Percentiles rank a stretch among this genome's conserved stretches.
These are phyloP conservation scores for Ptilonorhynchus violaceus DNA, from an alignment of 2,113 vertebrate species.

Conservation along the genomic window DNA sequence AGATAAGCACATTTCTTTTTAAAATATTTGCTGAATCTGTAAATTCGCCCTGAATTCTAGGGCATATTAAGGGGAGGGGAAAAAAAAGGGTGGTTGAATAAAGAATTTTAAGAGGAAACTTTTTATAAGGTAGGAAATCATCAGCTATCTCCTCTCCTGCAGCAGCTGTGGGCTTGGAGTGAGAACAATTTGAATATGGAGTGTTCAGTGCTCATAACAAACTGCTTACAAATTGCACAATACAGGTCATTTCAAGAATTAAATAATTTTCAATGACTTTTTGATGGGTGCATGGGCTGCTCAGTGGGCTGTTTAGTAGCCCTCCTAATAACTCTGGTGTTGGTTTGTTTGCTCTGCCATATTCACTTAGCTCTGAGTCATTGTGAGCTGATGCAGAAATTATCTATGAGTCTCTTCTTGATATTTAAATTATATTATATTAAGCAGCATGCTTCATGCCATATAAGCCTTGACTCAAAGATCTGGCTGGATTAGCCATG, in stretches of 20 bases:
- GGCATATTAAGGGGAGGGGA: background rate
- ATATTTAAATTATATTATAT: background rate
- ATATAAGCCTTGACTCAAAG: background rate
- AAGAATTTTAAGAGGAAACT: background rate
- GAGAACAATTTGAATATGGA: background rate
- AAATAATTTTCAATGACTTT: background rate
- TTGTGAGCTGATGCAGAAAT: background rate
- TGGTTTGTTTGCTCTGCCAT: background rate
- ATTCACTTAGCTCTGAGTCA: background rate
- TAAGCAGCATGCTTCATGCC: background rate
- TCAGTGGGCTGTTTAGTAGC: background rate
- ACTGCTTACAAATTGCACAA: background rate
- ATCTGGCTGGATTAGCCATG: background rate
- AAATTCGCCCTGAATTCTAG: background rate
- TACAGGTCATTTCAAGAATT: background rate
- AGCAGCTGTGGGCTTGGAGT: background rate
- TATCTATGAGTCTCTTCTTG: background rate
- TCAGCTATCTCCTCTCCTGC: background rate
- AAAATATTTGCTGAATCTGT: background rate
- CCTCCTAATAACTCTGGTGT: background rate
- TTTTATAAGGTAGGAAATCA: background rate
- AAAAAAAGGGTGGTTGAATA: background rate
- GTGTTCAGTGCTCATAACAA: background rate
- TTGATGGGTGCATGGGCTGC: background rate
- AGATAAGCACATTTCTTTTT: background rate